A percentile compares a stretch with the other conserved stretches of the same genome.
These are phyloP conservation scores for Dioctria rufipes DNA, from an alignment of 2,888 invertebrate species.

Conservation along the genomic window DNA sequence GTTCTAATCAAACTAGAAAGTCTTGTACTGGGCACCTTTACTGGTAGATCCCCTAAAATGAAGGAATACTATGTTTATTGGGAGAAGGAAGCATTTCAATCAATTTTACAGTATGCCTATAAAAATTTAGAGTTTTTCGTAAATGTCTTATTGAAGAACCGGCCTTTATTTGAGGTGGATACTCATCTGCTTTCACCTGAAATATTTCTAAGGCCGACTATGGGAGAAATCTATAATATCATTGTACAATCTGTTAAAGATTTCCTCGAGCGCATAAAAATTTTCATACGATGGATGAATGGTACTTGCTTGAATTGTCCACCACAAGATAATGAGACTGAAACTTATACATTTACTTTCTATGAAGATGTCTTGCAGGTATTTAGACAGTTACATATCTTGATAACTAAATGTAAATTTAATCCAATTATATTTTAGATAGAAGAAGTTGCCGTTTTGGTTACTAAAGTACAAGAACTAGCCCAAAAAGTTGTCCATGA, in stretches of 20 bases:
- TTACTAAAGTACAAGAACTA: conserved; percentile 78
- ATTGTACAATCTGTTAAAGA: conserved; percentile 83
- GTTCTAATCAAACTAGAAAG: conserved; percentile 89
- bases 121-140: conserved; percentile 74
- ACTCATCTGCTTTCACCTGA: conserved; percentile 83
- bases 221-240: conserved; percentile 84
- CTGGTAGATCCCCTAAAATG: conserved; percentile 83
- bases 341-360: conserved; percentile 80
- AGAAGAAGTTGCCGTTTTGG: conserved; percentile 78
- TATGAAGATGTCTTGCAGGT: conserved; percentile 85
- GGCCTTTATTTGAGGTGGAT: conserved; percentile 85
- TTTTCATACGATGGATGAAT: conserved; percentile 89
- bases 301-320: conserved; percentile 83
- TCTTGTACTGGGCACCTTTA: conserved; percentile 84
- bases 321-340: conserved; percentile 63
- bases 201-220: conserved; percentile 82
- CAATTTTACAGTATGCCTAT: conserved; percentile 74
- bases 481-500: conserved; percentile 78
- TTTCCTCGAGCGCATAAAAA: conserved; percentile 80
- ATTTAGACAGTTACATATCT: conserved; percentile 4
- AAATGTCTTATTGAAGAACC: conserved; percentile 72
- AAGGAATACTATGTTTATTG: conserved; percentile 84
- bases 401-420: too few relatives aligned
- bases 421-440: conserved; percentile 76
- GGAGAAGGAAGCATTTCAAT: conserved; percentile 84